phyloP scores from a whole-genome alignment of 2,888 invertebrate species.

The Lysandra bellargus region DNA sequence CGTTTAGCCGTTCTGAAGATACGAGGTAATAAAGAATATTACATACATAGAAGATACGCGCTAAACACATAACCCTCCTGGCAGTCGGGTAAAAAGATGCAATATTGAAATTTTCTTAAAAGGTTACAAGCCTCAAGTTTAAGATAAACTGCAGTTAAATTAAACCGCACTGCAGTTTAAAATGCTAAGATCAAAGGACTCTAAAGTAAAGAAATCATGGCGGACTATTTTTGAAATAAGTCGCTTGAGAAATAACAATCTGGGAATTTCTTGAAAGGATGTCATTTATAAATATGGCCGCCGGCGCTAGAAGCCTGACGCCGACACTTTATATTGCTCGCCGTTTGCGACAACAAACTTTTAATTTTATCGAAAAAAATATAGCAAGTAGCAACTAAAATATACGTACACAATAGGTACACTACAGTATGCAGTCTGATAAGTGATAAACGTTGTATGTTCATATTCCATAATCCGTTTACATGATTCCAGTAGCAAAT shows the following conservation, averaged over 20 bases:
- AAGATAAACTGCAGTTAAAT: background rate
- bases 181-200: constrained; percentile 9
- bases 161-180: constrained; percentile 5
- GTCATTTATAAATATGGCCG: constrained; percentile 32
- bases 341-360: constrained; percentile 22
- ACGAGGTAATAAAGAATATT: too few species aligned
- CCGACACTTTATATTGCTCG: constrained; percentile 33
- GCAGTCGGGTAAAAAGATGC: background rate
- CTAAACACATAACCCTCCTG: too few species aligned
- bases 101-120: background rate
- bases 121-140: background rate
- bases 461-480: too few species aligned
- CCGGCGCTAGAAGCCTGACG: constrained; percentile 20
- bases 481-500: too few species aligned
- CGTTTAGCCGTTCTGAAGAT: too few species aligned
- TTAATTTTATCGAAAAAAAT: constrained; percentile 17
- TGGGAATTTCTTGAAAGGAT: constrained; percentile 23
- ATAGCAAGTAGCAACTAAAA: background rate
- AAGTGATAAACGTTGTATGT: too few species aligned
- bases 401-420: too few species aligned
- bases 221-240: constrained; percentile 11
- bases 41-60: too few species aligned
- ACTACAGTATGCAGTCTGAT: background rate
- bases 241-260: constrained; percentile 24
- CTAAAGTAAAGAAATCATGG: constrained; percentile 20